Base-by-base conservation (phyloP, 1,140 invertebrate species). In the Parasteatoda tepidariorum region DNA sequence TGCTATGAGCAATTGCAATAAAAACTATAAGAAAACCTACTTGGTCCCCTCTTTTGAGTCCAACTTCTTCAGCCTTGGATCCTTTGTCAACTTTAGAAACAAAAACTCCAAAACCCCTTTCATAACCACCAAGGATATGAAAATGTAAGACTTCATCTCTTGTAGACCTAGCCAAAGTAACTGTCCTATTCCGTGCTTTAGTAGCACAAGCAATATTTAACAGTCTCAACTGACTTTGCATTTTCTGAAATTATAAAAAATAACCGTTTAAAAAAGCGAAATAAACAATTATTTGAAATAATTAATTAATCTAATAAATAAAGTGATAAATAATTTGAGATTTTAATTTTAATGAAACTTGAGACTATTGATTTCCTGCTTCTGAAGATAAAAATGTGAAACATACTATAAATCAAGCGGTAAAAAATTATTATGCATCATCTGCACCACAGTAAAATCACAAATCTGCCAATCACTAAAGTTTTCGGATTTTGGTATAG, bases 121-220 rank as follows among this genome's bases (percentile, higher is more conserved):
- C 97, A 88, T 94, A 96, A 38, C 97, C 97, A n/a, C 97, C 96
- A 54, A 96, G 90, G 85, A 99, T 95, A 85, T 93, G 94, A 88
- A 99, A 99, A 87, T 96, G 95, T 0, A 99, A 90, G 11, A 95
- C 92, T 89, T 99, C 97, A 38, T 90, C 88, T 70, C 97, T 92
- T 59, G 94, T 96, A 0, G 96, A 94, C 55, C 98, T 90, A 0
- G 97, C 96, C 55, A 99, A 90, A 3, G 96, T 98, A 1, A 99
- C 93, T 86, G 94, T 97, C 84, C 98, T 91, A 81, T 95, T 94
- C 82, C 96, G 91, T 0, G 98, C 97, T 89, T 99, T 99, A 0
- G 97, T 96, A 18, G 95, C 96, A 90, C 97, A 99, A 3, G 97
- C 97, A 86, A 99, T 97, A 87, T 98, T 98, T 74, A 99, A 88